A percentile compares a stretch with the other conserved stretches of the same genome.
Conservation (phyloP, 2,797 vertebrate genomes). For the Enteromius paludinosus region DNA sequence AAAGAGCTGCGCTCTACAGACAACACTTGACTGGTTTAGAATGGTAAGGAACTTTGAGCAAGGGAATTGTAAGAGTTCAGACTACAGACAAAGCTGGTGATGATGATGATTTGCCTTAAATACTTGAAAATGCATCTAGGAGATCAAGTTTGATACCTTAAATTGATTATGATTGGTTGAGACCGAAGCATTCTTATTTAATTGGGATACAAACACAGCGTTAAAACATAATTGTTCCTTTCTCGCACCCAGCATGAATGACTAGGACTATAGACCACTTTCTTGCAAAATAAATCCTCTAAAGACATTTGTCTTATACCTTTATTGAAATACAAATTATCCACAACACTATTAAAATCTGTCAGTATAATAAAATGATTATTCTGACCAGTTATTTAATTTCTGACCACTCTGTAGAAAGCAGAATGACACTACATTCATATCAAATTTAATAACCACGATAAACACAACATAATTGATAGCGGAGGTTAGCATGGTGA, state of each 20-base stretch:
- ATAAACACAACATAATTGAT: neutral
- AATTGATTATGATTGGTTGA: neutral
- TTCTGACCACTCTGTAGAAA: neutral
- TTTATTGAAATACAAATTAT: neutral
- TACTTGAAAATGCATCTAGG: neutral
- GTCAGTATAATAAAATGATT: neutral
- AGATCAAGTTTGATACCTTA: neutral
- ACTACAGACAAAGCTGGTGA: neutral
- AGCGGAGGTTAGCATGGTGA: neutral
- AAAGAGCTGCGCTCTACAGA: slow-evolving; percentile 16
- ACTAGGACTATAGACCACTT: neutral
- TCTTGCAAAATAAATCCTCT: neutral
- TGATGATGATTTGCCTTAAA: neutral
- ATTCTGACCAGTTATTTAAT: neutral
- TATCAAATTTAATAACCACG: neutral
- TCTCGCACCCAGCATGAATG: neutral
- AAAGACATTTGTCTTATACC: neutral
- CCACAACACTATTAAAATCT: neutral
- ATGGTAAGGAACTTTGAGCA: slow-evolving; percentile 21
- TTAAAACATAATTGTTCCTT: neutral
- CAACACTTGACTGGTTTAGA: slow-evolving; percentile 15
- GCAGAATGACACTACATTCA: neutral
- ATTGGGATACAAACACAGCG: neutral
- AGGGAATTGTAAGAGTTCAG: neutral
- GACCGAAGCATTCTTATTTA: neutral